Conservation (phyloP, 2,113 vertebrate genomes). For the Lota lota region DNA sequence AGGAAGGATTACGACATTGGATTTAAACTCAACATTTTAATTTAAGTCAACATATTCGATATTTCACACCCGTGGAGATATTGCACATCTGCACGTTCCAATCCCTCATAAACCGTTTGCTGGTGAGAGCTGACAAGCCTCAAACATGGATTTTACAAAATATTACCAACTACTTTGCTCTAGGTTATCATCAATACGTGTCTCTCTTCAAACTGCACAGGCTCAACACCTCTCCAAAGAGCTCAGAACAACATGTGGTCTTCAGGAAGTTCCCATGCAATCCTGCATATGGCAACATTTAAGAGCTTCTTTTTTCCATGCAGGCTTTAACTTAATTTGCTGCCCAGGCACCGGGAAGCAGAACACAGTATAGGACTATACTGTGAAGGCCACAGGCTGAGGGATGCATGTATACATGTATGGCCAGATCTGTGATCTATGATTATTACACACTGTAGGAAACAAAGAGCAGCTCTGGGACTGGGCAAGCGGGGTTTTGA, state of each 20-base stretch:
- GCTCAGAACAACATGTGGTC: slow-evolving; percentile 75
- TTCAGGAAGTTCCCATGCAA: slow-evolving; percentile 81
- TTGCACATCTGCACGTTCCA: not conserved
- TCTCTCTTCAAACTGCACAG: slow-evolving; percentile 54
- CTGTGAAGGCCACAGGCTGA: slow-evolving; percentile 57
- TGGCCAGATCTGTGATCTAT: slow-evolving; percentile 36
- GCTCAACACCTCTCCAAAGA: slow-evolving; percentile 76
- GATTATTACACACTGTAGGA: slow-evolving; percentile 30
- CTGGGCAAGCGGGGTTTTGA: slow-evolving; percentile 4
- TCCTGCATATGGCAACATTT: slow-evolving; percentile 83
- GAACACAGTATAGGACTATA: slow-evolving; percentile 70
- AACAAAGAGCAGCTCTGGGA: slow-evolving; percentile 23
- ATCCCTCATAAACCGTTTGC: not conserved
- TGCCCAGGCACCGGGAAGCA: slow-evolving; percentile 67
- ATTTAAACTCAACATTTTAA: slow-evolving; percentile 23
- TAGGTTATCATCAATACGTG: slow-evolving; percentile 35
- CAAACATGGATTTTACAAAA: slow-evolving; percentile 42
- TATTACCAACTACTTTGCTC: slow-evolving; percentile 40
- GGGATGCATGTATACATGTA: slow-evolving; percentile 46
- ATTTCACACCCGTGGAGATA: slow-evolving; percentile 3
- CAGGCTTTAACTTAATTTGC: slow-evolving; percentile 78
- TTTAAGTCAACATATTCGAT: slow-evolving; percentile 6
- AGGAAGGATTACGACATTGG: not conserved
- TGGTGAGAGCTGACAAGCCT: slow-evolving; percentile 27
- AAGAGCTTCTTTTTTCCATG: slow-evolving; percentile 76